A percentile compares a stretch with the other conserved stretches of the same genome.
phyloP scores from a whole-genome alignment of 2,888 invertebrate species.

The Mystacides longicornis region DNA sequence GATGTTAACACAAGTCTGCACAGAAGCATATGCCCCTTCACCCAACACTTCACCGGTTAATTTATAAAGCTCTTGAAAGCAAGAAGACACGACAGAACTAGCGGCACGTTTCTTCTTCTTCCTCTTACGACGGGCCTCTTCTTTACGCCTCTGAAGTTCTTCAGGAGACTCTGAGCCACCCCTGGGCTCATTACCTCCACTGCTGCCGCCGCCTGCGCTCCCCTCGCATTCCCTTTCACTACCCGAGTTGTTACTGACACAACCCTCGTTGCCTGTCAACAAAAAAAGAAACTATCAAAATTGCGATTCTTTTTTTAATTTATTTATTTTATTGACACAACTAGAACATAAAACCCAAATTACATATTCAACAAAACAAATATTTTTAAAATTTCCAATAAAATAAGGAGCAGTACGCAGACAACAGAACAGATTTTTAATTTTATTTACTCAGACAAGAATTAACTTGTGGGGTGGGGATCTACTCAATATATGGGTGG shows the following conservation, averaged over 20 bases:
- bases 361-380: not conserved
- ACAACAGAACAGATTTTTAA: too few species aligned
- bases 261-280: constrained; percentile 40
- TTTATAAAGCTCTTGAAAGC: constrained; percentile 92
- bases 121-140: constrained; percentile 80
- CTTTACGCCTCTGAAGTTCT: constrained; percentile 71
- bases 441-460: too few species aligned
- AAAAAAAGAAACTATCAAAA: too few species aligned
- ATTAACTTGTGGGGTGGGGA: too few species aligned
- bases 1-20: constrained; percentile 86
- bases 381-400: too few species aligned
- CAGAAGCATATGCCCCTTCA: constrained; percentile 94
- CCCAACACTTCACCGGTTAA: constrained; percentile 93
- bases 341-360: not conserved
- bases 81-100: constrained; percentile 80
- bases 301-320: too few species aligned
- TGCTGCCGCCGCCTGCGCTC: constrained; percentile 43
- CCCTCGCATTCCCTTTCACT: constrained; percentile 43
- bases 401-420: too few species aligned
- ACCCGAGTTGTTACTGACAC: constrained; percentile 50
- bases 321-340: not conserved
- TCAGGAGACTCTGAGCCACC: constrained; percentile 54
- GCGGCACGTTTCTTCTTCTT: constrained; percentile 88
- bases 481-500: too few species aligned
- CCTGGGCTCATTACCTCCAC: constrained; percentile 47